Conservation (phyloP, 2,797 vertebrate genomes). For the Novumbra hubbsi region DNA sequence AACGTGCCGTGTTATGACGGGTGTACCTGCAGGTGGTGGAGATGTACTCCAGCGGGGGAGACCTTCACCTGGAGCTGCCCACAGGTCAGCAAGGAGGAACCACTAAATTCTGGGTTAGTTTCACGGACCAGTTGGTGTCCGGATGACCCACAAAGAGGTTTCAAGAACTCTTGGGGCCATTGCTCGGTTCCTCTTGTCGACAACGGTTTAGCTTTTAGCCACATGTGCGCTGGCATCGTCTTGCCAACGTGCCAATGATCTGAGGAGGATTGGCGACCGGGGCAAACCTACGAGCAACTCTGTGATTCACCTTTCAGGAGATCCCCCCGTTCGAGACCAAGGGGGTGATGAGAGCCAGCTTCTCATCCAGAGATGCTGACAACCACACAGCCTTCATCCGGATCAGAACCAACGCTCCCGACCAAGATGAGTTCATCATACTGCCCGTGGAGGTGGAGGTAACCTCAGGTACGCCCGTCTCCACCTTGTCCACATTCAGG, state of each 20-base stretch:
- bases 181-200: no score
- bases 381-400: slow-evolving; percentile 98
- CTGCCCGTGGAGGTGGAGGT: slow-evolving; percentile 99
- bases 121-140: background rate
- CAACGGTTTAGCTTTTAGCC: no score
- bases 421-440: slow-evolving; percentile 92
- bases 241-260: no score
- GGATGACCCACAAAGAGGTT: no score
- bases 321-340: slow-evolving; percentile 98
- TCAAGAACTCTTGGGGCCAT: no score
- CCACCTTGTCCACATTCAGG: background rate
- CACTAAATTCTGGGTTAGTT: slow-evolving; percentile 91
- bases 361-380: slow-evolving; percentile 97
- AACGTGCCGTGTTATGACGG: background rate
- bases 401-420: slow-evolving; percentile 95
- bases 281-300: background rate
- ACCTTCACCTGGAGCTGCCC: slow-evolving; percentile 95
- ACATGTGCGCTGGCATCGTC: no score
- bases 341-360: slow-evolving; percentile 98
- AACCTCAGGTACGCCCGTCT: slow-evolving; percentile 83
- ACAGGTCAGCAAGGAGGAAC: slow-evolving; percentile 95
- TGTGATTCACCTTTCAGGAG: slow-evolving; percentile 76
- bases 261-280: no score
- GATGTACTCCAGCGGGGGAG: slow-evolving; percentile 98
- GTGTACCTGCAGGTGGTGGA: slow-evolving; percentile 85